These are phyloP conservation scores for Eilema griseolum DNA, from an alignment of 2,888 invertebrate species.

Conservation along the genomic window DNA sequence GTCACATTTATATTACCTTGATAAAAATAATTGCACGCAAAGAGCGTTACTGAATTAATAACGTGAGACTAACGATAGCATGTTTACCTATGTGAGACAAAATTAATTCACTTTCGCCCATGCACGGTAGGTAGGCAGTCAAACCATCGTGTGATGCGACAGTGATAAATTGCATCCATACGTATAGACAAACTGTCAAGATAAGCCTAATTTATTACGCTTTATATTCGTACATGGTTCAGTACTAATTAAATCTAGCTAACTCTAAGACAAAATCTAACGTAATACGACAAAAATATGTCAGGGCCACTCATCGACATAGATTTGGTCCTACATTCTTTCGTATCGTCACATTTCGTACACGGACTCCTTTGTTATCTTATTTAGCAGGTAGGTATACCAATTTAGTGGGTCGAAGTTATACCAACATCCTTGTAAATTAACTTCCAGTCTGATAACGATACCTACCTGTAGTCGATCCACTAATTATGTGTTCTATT, in stretches of 20 bases:
- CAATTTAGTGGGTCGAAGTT: constrained; percentile 23
- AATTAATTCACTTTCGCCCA: constrained; percentile 75
- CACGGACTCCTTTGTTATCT: constrained; percentile 25
- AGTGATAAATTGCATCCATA: constrained; percentile 77
- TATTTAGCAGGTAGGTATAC: constrained; percentile 21
- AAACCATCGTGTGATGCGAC: constrained; percentile 61
- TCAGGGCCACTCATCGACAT: constrained; percentile 48
- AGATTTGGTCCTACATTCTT: constrained; percentile 29
- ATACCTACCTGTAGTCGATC: not conserved
- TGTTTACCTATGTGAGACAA: constrained; percentile 49
- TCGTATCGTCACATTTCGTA: constrained; percentile 39
- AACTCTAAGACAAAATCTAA: constrained; percentile 59
- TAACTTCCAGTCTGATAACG: constrained; percentile 25
- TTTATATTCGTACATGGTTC: constrained; percentile 60
- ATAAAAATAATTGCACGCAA: not conserved
- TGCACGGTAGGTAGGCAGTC: constrained; percentile 51
- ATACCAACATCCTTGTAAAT: constrained; percentile 23
- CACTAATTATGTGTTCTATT: constrained; percentile 2
- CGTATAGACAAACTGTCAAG: constrained; percentile 77
- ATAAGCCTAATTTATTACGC: constrained; percentile 82
- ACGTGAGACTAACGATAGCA: constrained; percentile 12
- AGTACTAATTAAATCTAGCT: constrained; percentile 68
- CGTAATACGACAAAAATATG: constrained; percentile 58
- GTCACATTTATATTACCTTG: not conserved
- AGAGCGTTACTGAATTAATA: constrained; percentile 23